phyloP scores from a whole-genome alignment of 2,797 vertebrate species.

The Micropoecilia bifurca region DNA sequence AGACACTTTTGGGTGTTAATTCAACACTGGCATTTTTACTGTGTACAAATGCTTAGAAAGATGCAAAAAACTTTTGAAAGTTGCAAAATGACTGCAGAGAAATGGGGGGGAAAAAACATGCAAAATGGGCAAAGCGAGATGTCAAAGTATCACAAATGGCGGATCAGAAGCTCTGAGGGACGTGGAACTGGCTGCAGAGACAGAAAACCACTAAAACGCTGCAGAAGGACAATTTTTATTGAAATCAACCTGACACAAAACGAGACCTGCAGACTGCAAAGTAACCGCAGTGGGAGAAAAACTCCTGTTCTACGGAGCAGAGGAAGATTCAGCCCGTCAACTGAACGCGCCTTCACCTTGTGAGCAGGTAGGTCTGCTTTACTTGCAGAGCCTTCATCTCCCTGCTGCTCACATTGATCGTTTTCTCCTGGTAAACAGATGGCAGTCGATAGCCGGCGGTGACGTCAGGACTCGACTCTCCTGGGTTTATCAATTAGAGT shows the following conservation, averaged over 20 bases:
- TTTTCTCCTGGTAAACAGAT: conserved; percentile 64
- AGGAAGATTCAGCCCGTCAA: conserved; percentile 15
- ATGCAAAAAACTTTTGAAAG: not conserved
- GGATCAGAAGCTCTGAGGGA: not conserved
- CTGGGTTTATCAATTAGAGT: conserved; percentile 65
- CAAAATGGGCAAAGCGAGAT: not conserved
- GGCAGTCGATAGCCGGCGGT: conserved; percentile 61
- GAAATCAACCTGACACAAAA: not conserved
- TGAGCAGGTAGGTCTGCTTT: conserved; percentile 61
- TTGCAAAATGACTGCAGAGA: not conserved
- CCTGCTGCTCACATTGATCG: conserved; percentile 64
- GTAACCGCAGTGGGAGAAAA: not conserved
- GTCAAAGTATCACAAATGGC: not conserved
- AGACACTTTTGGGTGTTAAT: no score
- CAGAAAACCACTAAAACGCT: not conserved
- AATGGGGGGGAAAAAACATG: not conserved
- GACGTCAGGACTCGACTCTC: conserved; percentile 68
- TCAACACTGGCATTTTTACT: no score
- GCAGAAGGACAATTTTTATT: not conserved
- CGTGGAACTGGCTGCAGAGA: not conserved
- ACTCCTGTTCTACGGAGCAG: conserved; percentile 4
- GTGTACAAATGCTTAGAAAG: not conserved
- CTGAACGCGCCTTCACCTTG: conserved; percentile 38
- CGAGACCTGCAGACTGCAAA: not conserved
- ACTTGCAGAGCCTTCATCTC: conserved; percentile 43